Conservation (phyloP, 2,888 invertebrate genomes). For the Theodoxus fluviatilis region DNA sequence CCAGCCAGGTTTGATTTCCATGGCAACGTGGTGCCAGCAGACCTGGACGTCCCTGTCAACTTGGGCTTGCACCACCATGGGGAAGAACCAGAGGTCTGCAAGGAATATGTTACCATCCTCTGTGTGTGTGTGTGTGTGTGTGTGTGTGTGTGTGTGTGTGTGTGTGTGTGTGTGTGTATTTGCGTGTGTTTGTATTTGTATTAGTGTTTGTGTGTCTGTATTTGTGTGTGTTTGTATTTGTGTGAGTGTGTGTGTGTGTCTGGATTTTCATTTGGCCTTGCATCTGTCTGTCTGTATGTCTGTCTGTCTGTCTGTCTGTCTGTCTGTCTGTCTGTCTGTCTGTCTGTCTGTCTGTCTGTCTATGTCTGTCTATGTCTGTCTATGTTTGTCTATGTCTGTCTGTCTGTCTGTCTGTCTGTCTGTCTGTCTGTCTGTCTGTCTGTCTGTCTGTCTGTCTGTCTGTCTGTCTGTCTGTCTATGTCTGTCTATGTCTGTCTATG, state of each 20-base stretch:
- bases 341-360: not conserved
- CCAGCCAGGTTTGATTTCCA: slow-evolving; percentile 66
- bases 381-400: no score
- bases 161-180: no score
- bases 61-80: slow-evolving; percentile 88
- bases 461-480: no score
- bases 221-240: no score
- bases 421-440: no score
- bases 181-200: no score
- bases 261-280: not conserved
- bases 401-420: no score
- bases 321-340: not conserved
- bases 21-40: slow-evolving; percentile 65
- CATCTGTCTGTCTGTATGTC: not conserved
- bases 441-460: no score
- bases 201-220: no score
- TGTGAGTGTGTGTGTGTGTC: no score
- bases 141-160: no score
- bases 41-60: slow-evolving; percentile 71
- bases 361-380: not conserved
- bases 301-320: not conserved
- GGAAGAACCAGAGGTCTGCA: slow-evolving; percentile 77
- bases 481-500: no score
- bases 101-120: not conserved
- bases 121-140: not conserved